phyloP scores from a whole-genome alignment of 2,113 vertebrate genomes.

The Nycticorax nycticorax region DNA sequence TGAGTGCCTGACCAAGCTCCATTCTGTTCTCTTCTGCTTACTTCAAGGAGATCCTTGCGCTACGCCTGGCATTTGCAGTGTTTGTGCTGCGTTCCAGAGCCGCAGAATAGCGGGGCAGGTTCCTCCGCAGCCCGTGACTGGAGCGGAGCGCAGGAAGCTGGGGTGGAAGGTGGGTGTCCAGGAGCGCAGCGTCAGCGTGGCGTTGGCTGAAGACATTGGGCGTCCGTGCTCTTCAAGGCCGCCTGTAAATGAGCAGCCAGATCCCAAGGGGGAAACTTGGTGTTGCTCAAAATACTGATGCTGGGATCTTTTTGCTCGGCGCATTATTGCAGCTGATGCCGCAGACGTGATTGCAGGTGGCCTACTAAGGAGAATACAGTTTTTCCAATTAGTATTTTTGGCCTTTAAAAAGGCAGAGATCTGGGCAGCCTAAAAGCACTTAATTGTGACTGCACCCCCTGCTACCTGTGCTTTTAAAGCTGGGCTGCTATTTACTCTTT shows the following conservation, averaged over 20 bases:
- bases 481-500: neutral
- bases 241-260: neutral
- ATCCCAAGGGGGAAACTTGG: neutral
- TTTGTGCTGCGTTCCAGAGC: neutral
- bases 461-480: neutral
- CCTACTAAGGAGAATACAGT: neutral
- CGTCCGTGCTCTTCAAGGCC: neutral
- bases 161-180: neutral
- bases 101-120: neutral
- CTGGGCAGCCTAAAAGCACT: neutral
- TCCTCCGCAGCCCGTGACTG: neutral
- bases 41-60: neutral
- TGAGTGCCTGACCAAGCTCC: neutral
- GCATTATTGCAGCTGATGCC: neutral
- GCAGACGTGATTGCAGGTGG: neutral
- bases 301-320: neutral
- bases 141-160: neutral
- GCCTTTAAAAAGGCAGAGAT: neutral
- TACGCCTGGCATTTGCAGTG: neutral
- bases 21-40: neutral
- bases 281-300: neutral
- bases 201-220: fast-evolving
- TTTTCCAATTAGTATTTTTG: neutral
- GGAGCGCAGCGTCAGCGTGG: neutral
- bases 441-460: neutral